These are phyloP conservation scores for Athene cunicularia DNA, from an alignment of 2,113 vertebrate genomes.

Conservation along the genomic window DNA sequence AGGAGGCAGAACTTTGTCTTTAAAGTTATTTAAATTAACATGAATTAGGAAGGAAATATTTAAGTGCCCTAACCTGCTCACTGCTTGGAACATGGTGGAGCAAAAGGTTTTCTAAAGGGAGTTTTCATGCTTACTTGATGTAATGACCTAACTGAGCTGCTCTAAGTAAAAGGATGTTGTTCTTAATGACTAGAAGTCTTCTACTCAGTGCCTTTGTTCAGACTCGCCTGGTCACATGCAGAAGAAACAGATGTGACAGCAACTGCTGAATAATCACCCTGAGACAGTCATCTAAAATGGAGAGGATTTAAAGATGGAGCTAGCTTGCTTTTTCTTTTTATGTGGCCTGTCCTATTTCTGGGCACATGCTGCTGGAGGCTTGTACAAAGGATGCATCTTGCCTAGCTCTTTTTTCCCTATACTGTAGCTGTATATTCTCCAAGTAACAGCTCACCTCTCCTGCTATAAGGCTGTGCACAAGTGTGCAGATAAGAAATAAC, in stretches of 20 bases:
- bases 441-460: not conserved
- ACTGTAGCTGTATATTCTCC: not conserved
- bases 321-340: not conserved
- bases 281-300: not conserved
- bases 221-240: not conserved
- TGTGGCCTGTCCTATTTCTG: not conserved
- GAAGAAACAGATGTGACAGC: constrained; percentile 10
- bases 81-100: fast-evolving
- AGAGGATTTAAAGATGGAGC: not conserved
- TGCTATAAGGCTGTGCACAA: not conserved
- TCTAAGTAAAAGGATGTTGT: not conserved
- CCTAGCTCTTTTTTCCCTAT: not conserved
- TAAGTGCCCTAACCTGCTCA: not conserved
- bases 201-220: not conserved
- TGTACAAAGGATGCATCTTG: not conserved
- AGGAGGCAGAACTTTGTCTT: not conserved
- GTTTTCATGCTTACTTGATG: not conserved
- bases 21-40: not conserved
- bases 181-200: not conserved
- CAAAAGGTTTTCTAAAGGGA: not conserved
- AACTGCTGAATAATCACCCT: constrained; percentile 34
- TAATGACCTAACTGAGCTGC: not conserved
- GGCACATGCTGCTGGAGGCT: not conserved
- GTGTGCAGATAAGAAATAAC: not conserved
- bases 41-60: not conserved